Base-by-base conservation (phyloP, 1,140 invertebrate genomes). In the Rhynchophorus ferrugineus region DNA sequence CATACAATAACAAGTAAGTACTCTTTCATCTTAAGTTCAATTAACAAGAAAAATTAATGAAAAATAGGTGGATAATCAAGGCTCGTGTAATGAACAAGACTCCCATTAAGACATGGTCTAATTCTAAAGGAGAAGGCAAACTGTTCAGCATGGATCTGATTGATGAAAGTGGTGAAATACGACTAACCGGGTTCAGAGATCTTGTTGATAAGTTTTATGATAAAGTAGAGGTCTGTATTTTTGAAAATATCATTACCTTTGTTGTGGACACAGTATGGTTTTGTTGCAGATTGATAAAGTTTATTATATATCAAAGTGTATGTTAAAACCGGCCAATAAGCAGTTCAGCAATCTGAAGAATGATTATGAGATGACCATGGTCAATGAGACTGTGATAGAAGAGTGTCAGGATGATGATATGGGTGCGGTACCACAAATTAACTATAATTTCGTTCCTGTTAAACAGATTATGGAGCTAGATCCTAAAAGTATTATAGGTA, bases 341-440 rank as follows among this genome's bases (percentile, higher is more conserved):
- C 81, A 91, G 62, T 98, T 81, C 65, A 80, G 78, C 11, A 80
- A 72, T 35, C 67, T 95, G 8, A 89, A 92, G 39, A 93, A 97
- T 70, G 92, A 98, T 67, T 99, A 97, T 66, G 96, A 99, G 67
- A 88, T 99, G 81, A 88, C 88, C 0, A 83, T 98, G 60, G 83
- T 74, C n/a, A 70, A 73, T 14, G 89, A 96, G 22, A 87, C 90
- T 0, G 74, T 85, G 57, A 77, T 95, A 5, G 73, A 82, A 29
- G 77, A 79, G 42, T 91, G 86, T 60, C 72, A 75, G 42, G 75
- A 81, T 49, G 83, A 82, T 7, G 78, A 82, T 36, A 63, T 67
- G 13, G 62, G 68, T 1, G 69, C 76, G 9, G 79, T 96, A 61
- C 93, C 94, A 1, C 75, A 76, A 18, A 73, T 94, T n/a, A 78